Evolutionary conservation across 2,888 invertebrate species (phyloP).

Genomic region (Morpho helenor): DNA sequence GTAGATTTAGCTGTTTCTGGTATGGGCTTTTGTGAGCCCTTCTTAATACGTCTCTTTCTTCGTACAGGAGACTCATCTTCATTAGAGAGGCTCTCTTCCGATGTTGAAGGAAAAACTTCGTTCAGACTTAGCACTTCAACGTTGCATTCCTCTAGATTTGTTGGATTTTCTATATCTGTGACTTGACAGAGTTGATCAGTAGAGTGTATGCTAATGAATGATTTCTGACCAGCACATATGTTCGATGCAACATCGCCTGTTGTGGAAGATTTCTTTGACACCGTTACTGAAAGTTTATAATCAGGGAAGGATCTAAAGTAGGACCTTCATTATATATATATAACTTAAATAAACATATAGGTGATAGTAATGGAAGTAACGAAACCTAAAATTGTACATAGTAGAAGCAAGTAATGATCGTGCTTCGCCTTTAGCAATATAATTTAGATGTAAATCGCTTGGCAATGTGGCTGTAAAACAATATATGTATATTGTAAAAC

Average conservation of each 20-base stretch:
- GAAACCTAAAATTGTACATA: too few species aligned
- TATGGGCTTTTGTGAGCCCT: conserved; percentile 37
- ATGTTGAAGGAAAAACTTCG: conserved; percentile 70
- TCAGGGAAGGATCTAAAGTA: too few species aligned
- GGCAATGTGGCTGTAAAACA: too few species aligned
- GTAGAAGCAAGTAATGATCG: too few species aligned
- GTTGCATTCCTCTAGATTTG: conserved; percentile 61
- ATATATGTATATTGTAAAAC: too few species aligned
- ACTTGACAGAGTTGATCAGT: conserved; percentile 69
- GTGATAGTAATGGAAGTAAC: too few species aligned
- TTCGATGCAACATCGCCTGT: conserved; percentile 44
- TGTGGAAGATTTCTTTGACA: conserved; percentile 58
- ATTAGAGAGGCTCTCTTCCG: conserved; percentile 69
- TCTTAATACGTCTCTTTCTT: conserved; percentile 45
- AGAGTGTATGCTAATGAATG: conserved; percentile 72
- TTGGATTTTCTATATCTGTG: conserved; percentile 43
- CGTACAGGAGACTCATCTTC: conserved; percentile 57
- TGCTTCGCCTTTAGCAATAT: too few species aligned
- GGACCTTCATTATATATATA: too few species aligned
- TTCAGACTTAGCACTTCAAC: conserved; percentile 67
- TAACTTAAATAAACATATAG: too few species aligned
- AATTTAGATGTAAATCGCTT: too few species aligned
- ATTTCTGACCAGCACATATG: conserved; percentile 57
- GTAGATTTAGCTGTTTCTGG: conserved; percentile 45
- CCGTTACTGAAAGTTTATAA: conserved; percentile 52